Conservation (phyloP, 2,113 vertebrate genomes). For the Lepidothrix coronata region DNA sequence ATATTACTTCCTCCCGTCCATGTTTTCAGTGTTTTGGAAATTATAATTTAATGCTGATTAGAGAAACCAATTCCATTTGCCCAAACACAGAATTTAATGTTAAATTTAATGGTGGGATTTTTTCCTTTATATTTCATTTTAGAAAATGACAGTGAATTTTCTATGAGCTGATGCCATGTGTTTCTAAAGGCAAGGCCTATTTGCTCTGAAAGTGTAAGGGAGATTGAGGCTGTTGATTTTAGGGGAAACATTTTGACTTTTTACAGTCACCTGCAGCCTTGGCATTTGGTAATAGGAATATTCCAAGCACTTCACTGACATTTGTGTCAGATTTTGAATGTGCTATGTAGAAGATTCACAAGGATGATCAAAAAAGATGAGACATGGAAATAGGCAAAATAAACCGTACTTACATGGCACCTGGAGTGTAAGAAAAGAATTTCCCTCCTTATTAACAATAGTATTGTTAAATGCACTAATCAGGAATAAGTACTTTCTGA, state of each 20-base stretch:
- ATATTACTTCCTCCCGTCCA: not conserved
- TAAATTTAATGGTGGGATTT: not conserved
- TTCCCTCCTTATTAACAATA: not conserved
- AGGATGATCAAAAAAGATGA: not conserved
- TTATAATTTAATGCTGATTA: not conserved
- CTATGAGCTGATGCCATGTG: not conserved
- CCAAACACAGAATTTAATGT: not conserved
- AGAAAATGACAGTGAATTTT: not conserved
- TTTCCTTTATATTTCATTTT: not conserved
- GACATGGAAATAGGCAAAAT: not conserved
- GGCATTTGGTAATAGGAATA: not conserved
- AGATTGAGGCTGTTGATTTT: not conserved
- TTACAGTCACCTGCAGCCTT: not conserved
- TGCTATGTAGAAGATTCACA: not conserved
- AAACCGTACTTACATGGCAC: not conserved
- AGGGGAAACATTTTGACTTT: not conserved
- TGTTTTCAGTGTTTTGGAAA: not conserved
- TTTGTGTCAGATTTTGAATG: not conserved
- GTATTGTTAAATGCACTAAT: not conserved
- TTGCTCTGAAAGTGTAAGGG: not conserved
- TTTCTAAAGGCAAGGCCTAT: not conserved
- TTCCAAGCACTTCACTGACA: not conserved
- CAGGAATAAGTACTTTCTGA: not conserved
- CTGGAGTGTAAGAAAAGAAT: not conserved
- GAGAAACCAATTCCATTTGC: not conserved